These are phyloP conservation scores for Ceyx margarethae DNA, from an alignment of 2,113 vertebrate genomes.

Conservation along the genomic window DNA sequence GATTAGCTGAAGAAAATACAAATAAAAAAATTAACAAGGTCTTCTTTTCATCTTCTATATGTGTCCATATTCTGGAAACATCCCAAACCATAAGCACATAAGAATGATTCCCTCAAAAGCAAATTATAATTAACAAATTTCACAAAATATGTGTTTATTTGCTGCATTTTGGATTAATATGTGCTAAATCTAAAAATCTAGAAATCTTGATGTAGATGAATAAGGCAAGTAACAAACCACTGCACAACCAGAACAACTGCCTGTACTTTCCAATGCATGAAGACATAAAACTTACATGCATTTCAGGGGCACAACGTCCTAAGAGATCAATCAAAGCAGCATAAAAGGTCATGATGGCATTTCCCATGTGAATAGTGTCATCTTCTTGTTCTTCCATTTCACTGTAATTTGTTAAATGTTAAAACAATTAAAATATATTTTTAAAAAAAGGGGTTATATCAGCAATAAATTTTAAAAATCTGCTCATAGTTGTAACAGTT, in stretches of 20 bases:
- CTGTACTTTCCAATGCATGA: neutral
- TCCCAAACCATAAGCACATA: neutral
- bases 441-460: neutral
- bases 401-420: slow-evolving; percentile 37
- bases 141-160: neutral
- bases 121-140: neutral
- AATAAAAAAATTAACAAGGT: neutral
- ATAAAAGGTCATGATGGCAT: slow-evolving; percentile 97
- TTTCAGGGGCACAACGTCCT: slow-evolving; percentile 95
- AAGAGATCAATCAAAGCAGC: slow-evolving; percentile 93
- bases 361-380: slow-evolving; percentile 95
- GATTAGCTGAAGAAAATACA: slow-evolving; percentile 81
- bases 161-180: neutral
- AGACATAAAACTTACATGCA: slow-evolving; percentile 85
- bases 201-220: neutral
- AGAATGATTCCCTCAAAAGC: neutral
- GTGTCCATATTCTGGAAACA: neutral
- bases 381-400: slow-evolving; percentile 88
- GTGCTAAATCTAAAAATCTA: neutral
- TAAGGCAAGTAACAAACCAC: neutral
- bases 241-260: neutral
- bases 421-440: slow-evolving; percentile 6
- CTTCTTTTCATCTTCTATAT: neutral
- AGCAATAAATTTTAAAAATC: neutral
- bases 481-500: neutral